A percentile compares a stretch with the other conserved stretches of the same genome.
Conservation (phyloP, 30 jellyfish, hydroid and myxozoan genomes). For the Nemopilema nomurai region DNA sequence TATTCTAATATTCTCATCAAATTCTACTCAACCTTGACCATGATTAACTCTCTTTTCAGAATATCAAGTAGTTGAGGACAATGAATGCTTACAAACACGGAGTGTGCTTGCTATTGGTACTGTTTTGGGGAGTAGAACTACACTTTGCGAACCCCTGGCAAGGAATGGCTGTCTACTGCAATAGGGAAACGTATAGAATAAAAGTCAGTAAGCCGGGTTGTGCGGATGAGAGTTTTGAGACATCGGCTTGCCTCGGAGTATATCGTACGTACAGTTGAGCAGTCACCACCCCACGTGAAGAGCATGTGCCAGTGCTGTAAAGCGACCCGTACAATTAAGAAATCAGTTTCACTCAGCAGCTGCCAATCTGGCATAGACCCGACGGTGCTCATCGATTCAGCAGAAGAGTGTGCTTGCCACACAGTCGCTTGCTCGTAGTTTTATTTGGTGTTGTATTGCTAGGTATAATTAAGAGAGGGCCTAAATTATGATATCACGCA, state of each 20-base stretch:
- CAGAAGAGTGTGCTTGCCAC: constrained; percentile 47
- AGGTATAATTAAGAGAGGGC: too few relatives aligned
- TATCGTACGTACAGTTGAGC: constrained; percentile 22
- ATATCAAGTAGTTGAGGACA: neutral
- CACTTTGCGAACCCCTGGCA: constrained; percentile 27
- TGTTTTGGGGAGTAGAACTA: neutral
- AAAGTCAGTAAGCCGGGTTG: constrained; percentile 18
- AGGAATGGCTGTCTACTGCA: constrained; percentile 44
- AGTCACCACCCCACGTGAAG: constrained; percentile 24
- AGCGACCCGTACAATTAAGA: constrained; percentile 25
- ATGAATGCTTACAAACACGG: neutral
- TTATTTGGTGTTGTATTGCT: too few relatives aligned
- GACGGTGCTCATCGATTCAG: constrained; percentile 31
- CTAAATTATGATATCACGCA: too few relatives aligned
- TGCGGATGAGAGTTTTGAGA: constrained; percentile 1
- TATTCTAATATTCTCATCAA: neutral
- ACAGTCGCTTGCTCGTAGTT: constrained; percentile 7
- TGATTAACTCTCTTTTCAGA: neutral
- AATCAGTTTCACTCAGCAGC: neutral
- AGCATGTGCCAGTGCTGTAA: constrained; percentile 56
- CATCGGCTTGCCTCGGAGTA: constrained; percentile 54
- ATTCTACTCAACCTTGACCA: neutral
- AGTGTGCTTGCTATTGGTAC: neutral
- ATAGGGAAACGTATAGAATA: constrained; percentile 12
- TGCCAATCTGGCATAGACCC: constrained; percentile 31